Conservation (phyloP, 2,113 vertebrate genomes). For the Phylloscopus whistleri region DNA sequence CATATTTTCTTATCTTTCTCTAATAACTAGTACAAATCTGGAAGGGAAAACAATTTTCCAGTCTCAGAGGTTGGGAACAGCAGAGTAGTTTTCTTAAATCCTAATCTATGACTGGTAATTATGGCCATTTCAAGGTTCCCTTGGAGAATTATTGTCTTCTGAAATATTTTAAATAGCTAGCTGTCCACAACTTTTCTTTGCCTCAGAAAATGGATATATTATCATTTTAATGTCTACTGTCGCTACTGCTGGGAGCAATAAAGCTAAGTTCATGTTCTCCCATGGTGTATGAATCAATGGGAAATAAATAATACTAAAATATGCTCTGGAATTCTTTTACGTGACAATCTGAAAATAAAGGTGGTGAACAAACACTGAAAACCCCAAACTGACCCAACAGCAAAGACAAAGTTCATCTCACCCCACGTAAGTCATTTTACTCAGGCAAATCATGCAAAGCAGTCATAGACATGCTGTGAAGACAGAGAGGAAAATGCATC, state of each 20-base stretch:
- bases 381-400: background rate
- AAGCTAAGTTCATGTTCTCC: constrained; percentile 10
- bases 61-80: constrained; percentile 23
- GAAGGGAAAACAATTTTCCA: constrained; percentile 14
- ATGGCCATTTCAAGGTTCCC: constrained; percentile 13
- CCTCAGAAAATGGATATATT: constrained; percentile 43
- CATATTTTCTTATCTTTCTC: constrained; percentile 27
- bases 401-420: background rate
- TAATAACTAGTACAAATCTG: background rate
- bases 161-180: constrained; percentile 61
- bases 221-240: constrained; percentile 39
- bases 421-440: background rate
- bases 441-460: background rate
- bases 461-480: background rate
- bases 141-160: constrained; percentile 51
- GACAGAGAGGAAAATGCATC: background rate
- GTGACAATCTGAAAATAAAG: background rate
- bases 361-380: background rate
- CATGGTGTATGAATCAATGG: background rate
- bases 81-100: constrained; percentile 1
- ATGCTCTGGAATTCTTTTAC: background rate
- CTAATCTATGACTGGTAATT: constrained; percentile 32
- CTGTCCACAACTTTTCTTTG: constrained; percentile 54
- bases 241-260: constrained; percentile 35
- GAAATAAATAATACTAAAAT: constrained; percentile 19